A percentile compares a stretch with the other conserved stretches of the same genome.
These are phyloP conservation scores for Drosophila gunungcola DNA, from an alignment of 1,140 invertebrate species.

Conservation along the genomic window DNA sequence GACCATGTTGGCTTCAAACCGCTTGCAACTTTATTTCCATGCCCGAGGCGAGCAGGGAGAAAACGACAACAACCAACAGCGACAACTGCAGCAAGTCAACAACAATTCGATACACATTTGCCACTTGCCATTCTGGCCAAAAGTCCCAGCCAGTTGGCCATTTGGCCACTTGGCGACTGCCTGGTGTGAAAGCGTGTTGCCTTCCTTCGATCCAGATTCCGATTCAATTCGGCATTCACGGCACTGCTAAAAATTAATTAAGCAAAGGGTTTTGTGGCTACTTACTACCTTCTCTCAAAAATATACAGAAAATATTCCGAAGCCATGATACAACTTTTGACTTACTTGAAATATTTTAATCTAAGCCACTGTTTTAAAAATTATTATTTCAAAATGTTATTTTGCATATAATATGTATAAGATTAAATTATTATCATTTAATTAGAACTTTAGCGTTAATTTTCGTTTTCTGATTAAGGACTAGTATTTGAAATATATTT, in stretches of 20 bases:
- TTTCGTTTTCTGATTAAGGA: too few species aligned
- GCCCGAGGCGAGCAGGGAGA: slow-evolving; percentile 52
- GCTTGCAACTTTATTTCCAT: slow-evolving; percentile 76
- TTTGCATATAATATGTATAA: too few species aligned
- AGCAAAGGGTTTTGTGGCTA: background rate
- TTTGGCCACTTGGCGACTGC: slow-evolving; percentile 56
- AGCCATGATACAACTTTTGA: too few species aligned
- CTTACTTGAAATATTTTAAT: too few species aligned
- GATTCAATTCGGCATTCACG: slow-evolving; percentile 23
- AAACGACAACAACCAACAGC: slow-evolving; percentile 30
- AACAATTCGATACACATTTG: slow-evolving; percentile 79
- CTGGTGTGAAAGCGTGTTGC: slow-evolving; percentile 80
- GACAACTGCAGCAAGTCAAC: slow-evolving; percentile 77
- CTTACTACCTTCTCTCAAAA: too few species aligned
- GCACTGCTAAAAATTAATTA: slow-evolving; percentile 16
- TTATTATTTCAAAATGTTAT: too few species aligned
- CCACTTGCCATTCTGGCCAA: slow-evolving; percentile 49
- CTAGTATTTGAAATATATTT: too few species aligned
- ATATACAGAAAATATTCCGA: too few species aligned
- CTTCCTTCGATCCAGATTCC: slow-evolving; percentile 20
- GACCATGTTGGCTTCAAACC: slow-evolving; percentile 29
- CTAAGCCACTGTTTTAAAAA: too few species aligned
- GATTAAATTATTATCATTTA: too few species aligned
- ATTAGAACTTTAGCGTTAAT: too few species aligned
- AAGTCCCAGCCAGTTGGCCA: slow-evolving; percentile 4